Base-by-base conservation (phyloP, 2,113 vertebrate genomes). In the Cavia aperea region DNA sequence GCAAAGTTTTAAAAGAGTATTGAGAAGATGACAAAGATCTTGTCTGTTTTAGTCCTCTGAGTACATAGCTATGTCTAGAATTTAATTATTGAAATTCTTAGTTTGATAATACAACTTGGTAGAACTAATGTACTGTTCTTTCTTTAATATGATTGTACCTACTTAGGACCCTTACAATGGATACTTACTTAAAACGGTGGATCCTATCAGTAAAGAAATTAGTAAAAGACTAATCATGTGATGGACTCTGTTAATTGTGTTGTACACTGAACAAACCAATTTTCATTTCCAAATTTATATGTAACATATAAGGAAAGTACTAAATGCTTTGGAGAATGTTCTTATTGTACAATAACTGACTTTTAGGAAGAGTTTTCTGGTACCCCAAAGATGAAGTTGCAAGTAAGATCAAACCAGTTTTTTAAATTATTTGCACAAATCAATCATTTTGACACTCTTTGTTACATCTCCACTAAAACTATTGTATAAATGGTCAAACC, bases 1-100 rank as follows among this genome's bases (percentile, higher is more conserved):
- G 92, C 88, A 83, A 90, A 83, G 83, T 77, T 95, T 95, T 87
- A 94, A 89, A 63, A 92, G 16, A 85, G 12, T 84, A 78, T 62
- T 87, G 60, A 89, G 87, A 95, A 89, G 36, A 75, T 86, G 15
- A 24, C 54, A 43, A n/a, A 90, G 56, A 75, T 49, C 24, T 90
- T 93, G 6, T 95, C n/a, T 91, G n/a, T 85, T 73, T 89, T 79
- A 77, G 70, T 49, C 75, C 43, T 92, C 58, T 87, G 56, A 81
- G 88, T 86, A 86, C 29, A 89, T 88, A 84, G 54, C 75, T 75
- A 72, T 4, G 49, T 56, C 6, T 66, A 75, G 51, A 92, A 81
- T 78, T 92, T 77, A 94, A 84, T 91, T 14, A 81, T 36, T 60
- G 72, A 26, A 43, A 89, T 84, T 81, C 33, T 89, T 60, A 65